Conservation (phyloP, 2,113 vertebrate species). For the Nothobranchius furzeri region DNA sequence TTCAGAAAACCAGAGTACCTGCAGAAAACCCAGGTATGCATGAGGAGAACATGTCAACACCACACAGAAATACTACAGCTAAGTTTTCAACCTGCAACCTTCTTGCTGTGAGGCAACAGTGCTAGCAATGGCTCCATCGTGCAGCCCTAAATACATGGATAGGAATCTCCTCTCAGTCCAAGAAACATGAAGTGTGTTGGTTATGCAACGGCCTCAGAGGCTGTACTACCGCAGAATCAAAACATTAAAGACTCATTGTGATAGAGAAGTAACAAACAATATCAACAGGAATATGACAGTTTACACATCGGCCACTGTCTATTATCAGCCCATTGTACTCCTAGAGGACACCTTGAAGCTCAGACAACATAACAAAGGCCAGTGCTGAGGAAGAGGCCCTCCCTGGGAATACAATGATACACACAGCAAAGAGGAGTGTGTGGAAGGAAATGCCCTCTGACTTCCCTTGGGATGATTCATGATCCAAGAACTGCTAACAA, state of each 20-base stretch:
- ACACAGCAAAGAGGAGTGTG: slow-evolving; percentile 18
- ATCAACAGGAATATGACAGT: not conserved
- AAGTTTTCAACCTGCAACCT: too few relatives aligned
- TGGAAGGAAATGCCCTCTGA: slow-evolving; percentile 54
- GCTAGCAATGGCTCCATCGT: too few relatives aligned
- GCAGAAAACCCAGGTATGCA: too few relatives aligned
- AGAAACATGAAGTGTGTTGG: not conserved
- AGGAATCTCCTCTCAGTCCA: not conserved
- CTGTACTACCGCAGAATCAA: not conserved
- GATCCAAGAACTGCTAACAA: slow-evolving; percentile 8
- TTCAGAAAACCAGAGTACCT: too few relatives aligned
- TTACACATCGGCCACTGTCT: not conserved
- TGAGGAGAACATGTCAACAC: too few relatives aligned
- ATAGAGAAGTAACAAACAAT: not conserved
- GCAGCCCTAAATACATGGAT: not conserved
- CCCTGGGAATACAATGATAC: slow-evolving; percentile 58
- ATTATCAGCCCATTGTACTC: slow-evolving; percentile 11
- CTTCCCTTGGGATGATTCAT: slow-evolving; percentile 43
- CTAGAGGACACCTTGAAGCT: slow-evolving; percentile 39
- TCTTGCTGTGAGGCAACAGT: too few relatives aligned
- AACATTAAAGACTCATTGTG: not conserved
- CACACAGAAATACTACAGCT: too few relatives aligned
- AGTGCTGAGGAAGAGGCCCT: slow-evolving; percentile 60
- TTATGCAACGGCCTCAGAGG: not conserved
- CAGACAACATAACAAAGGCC: slow-evolving; percentile 36